phyloP scores from a whole-genome alignment of 2,113 vertebrate genomes.

The Aegotheles bennettii region DNA sequence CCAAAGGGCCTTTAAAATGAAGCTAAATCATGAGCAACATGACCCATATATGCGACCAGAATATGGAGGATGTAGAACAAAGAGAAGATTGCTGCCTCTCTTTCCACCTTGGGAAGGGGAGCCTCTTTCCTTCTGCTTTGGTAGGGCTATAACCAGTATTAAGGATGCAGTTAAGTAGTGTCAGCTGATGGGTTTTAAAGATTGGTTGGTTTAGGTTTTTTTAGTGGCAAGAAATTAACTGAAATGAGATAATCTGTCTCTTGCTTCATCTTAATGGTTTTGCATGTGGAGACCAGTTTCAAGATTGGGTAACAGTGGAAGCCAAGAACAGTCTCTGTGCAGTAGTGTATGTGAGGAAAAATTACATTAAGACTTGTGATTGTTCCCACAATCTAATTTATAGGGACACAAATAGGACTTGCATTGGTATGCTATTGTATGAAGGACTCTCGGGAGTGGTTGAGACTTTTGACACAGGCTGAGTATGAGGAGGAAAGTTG shows the following conservation, averaged over 20 bases:
- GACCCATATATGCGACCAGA: background rate
- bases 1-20: background rate
- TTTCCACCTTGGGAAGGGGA: background rate
- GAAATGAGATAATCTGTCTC: background rate
- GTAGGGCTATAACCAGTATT: background rate
- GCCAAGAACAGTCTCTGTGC: background rate
- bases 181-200: background rate
- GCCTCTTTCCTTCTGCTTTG: background rate
- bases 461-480: background rate
- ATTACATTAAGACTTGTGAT: background rate
- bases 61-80: background rate
- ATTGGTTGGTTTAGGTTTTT: background rate
- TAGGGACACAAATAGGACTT: background rate
- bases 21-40: background rate
- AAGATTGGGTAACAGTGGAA: accelerated
- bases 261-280: background rate
- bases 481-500: background rate
- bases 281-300: background rate
- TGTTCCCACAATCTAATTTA: background rate
- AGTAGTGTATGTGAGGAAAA: background rate
- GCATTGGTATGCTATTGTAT: background rate
- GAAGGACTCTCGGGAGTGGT: background rate
- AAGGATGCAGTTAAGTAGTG: background rate
- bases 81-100: background rate
- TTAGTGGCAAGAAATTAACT: background rate